A percentile compares a stretch with the other conserved stretches of the same genome.
phyloP scores from a whole-genome alignment of 2,888 invertebrate species.

The Parnassius apollo region DNA sequence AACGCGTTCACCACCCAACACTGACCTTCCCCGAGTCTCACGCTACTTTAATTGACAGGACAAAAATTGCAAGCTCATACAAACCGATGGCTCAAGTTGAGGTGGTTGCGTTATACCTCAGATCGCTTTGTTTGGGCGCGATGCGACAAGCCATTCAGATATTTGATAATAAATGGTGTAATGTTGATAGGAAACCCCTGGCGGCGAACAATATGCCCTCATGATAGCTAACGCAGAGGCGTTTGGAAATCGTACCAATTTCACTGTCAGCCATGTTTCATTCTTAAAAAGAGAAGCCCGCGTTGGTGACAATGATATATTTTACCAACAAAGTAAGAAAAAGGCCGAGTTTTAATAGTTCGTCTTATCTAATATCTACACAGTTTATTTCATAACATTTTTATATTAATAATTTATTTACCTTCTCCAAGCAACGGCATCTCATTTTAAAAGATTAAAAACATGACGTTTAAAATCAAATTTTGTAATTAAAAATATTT shows the following conservation, averaged over 20 bases:
- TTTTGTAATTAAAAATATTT: too few species aligned
- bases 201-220: conserved; percentile 35
- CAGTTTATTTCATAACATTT: too few species aligned
- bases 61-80: conserved; percentile 42
- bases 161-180: conserved; percentile 72
- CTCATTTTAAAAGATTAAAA: too few species aligned
- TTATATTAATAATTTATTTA: too few species aligned
- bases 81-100: conserved; percentile 46
- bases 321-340: background rate
- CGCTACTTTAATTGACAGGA: conserved; percentile 23
- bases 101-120: conserved; percentile 64
- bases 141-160: conserved; percentile 76
- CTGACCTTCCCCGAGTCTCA: conserved; percentile 39
- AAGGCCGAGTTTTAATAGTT: background rate
- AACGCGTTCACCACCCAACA: conserved; percentile 52
- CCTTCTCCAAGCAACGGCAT: too few species aligned
- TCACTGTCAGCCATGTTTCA: conserved; percentile 21
- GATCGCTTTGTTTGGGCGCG: conserved; percentile 73
- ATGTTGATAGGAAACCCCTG: conserved; percentile 56
- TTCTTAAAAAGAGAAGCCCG: conserved; percentile 18
- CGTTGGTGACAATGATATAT: conserved; percentile 3
- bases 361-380: too few species aligned
- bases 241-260: conserved; percentile 14
- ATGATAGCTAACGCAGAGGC: conserved; percentile 20
- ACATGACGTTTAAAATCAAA: too few species aligned